A percentile compares a stretch with the other conserved stretches of the same genome.
Evolutionary conservation across 2,113 vertebrate genomes (phyloP).

Genomic region (Nematolebias whitei): DNA sequence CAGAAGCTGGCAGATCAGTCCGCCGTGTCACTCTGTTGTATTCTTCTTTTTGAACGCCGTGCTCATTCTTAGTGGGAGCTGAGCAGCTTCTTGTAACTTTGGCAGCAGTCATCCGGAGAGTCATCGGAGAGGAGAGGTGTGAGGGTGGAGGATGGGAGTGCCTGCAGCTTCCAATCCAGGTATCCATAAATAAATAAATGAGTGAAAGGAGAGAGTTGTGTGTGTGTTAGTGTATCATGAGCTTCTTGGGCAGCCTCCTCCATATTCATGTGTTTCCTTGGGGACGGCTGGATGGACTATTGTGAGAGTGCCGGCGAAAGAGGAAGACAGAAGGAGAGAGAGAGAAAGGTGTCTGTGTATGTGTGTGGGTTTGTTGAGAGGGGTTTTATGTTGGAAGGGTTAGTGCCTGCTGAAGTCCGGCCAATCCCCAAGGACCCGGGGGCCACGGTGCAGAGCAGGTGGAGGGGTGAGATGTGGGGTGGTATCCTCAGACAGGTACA

Average conservation of each 20-base stretch:
- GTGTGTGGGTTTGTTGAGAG: constrained; percentile 22
- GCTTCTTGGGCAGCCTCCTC: constrained; percentile 70
- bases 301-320: constrained; percentile 64
- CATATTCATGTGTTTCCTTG: constrained; percentile 80
- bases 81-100: constrained; percentile 41
- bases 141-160: constrained; percentile 60
- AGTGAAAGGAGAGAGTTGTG: constrained; percentile 58
- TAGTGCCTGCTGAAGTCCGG: constrained; percentile 62
- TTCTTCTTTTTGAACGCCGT: constrained; percentile 6
- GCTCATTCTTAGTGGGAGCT: constrained; percentile 1
- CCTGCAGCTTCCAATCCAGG: constrained; percentile 68
- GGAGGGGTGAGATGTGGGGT: constrained; percentile 46
- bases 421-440: constrained; percentile 51
- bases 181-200: constrained; percentile 74
- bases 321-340: constrained; percentile 47
- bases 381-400: constrained; percentile 44
- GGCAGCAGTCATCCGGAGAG: constrained; percentile 35
- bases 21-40: constrained; percentile 10
- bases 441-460: constrained; percentile 60
- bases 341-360: constrained; percentile 27
- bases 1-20: constrained; percentile 30
- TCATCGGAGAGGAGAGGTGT: constrained; percentile 33
- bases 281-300: constrained; percentile 71
- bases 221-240: constrained; percentile 59
- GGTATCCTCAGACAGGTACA: constrained; percentile 68